Evolutionary conservation across 2,888 invertebrate genomes (phyloP).

Genomic region (Euzophera pinguis): DNA sequence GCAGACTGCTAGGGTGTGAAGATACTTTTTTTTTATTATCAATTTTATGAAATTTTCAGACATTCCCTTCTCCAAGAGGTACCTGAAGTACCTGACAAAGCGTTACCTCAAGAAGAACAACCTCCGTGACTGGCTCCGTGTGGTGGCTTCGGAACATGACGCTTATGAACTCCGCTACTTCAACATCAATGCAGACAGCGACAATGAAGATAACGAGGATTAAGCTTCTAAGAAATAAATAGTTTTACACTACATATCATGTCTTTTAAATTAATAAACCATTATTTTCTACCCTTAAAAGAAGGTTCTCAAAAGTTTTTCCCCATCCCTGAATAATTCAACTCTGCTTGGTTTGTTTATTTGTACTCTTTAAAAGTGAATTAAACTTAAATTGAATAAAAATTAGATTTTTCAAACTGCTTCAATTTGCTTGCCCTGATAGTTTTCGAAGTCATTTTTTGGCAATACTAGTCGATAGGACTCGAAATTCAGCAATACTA

Average conservation of each 20-base stretch:
- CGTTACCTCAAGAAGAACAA: constrained; percentile 99
- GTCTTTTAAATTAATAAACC: constrained; percentile 20
- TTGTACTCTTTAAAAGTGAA: too few species aligned
- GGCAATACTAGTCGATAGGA: too few species aligned
- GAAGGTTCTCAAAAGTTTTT: too few species aligned
- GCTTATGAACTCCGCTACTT: constrained; percentile 99
- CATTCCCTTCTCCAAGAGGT: constrained; percentile 90
- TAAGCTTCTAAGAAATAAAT: constrained; percentile 75
- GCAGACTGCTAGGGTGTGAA: background rate
- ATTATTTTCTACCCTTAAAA: constrained; percentile 4
- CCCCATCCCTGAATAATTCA: too few species aligned
- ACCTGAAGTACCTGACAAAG: constrained; percentile 99
- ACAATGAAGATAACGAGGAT: constrained; percentile 93
- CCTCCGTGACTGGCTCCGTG: constrained; percentile 98
- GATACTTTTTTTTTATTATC: background rate
- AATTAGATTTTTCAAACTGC: too few species aligned
- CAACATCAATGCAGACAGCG: constrained; percentile 91
- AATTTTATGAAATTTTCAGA: constrained; percentile 46
- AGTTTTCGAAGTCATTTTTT: too few species aligned
- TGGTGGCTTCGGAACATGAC: constrained; percentile 98
- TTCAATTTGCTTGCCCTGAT: too few species aligned
- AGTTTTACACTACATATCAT: constrained; percentile 65
- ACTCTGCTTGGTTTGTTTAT: too few species aligned
- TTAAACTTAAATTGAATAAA: too few species aligned
- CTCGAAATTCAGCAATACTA: too few species aligned